Evolutionary conservation across 2,888 invertebrate genomes (phyloP), one percentile per base, ranked within the genome.

Genomic region (Chrysolina americana): DNA sequence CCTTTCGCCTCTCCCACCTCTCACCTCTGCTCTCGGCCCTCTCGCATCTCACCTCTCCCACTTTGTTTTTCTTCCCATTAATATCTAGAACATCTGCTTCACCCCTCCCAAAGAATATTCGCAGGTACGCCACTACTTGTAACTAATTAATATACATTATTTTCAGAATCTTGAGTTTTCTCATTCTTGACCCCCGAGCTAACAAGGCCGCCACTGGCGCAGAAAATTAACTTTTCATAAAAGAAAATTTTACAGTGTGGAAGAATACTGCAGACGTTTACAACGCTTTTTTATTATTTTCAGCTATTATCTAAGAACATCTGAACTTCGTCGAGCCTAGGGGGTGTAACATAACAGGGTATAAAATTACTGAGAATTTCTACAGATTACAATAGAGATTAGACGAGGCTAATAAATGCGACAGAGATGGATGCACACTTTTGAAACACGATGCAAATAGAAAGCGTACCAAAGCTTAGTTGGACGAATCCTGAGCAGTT

Each of bases 371-470:
- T 28, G 15, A 70, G 70, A 70, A 70, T 64, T 70, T n/a, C 64
- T 50, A 64, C 47, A 70, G 50, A 70, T 68, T 53, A 70, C 70
- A 70, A 70, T 62, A 47, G 64, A 65, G 50, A 64, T 70, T 70
- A 65, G 65, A 70, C 21, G 65, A 64, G 64, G 70, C 41, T 50
- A 64, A 70, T 70, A 64, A 64, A 70, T 64, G 64, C 41, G 70
- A 65, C 48, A 36, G 70, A 70, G 70, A 68, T 68, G 41, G 53
- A 53, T 41, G 53, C 28, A 69, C 50, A 73, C 56, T 65, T 56
- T 53, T 53, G 64, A 65, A 73, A 73, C 73, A 73, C 73, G 73
- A n/a, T 73, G 73, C 73, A 72, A 73, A 36, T 65, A 65, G 73
- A 73, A 73, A 69, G 69, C 53, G 41, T 41, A 68, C n/a, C 17